Conservation (phyloP, 2,888 invertebrate genomes). For the Beris chalybata region DNA sequence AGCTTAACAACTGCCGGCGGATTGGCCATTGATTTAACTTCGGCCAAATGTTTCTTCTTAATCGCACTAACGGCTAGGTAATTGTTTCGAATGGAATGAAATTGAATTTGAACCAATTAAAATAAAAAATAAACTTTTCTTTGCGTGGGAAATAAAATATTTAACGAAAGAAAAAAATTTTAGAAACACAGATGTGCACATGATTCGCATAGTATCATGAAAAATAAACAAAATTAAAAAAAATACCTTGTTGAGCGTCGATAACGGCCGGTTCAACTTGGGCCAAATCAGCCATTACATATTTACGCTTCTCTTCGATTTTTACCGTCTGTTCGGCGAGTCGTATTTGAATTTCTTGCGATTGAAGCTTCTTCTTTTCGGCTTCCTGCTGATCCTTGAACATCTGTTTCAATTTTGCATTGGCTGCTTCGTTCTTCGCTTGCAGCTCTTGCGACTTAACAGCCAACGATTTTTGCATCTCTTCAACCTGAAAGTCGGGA, state of each 20-base stretch:
- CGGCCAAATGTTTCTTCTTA: conserved; percentile 94
- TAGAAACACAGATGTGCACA: conserved; percentile 17
- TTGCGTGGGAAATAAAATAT: conserved; percentile 37
- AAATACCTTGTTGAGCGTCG: conserved; percentile 92
- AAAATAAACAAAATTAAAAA: conserved; percentile 32
- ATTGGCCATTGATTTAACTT: conserved; percentile 92
- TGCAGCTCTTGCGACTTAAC: conserved; percentile 93
- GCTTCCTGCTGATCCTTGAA: conserved; percentile 99
- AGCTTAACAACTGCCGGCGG: conserved; percentile 91
- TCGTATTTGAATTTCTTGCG: conserved; percentile 90
- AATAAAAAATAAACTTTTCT: too few species aligned
- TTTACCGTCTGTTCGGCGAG: conserved; percentile 87
- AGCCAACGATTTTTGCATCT: conserved; percentile 97
- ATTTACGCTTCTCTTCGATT: conserved; percentile 90
- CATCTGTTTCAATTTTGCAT: conserved; percentile 99
- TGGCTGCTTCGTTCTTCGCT: conserved; percentile 98
- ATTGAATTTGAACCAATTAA: neutral
- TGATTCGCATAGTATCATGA: conserved; percentile 20
- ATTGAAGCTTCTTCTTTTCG: conserved; percentile 97
- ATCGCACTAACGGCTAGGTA: conserved; percentile 85
- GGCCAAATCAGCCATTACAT: conserved; percentile 94
- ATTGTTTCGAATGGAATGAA: conserved; percentile 1
- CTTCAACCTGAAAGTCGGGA: conserved; percentile 70
- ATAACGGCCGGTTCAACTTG: conserved; percentile 98
- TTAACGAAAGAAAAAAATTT: conserved; percentile 33